Conservation (phyloP, 2,113 vertebrate species). For the Rafetus swinhoei region DNA sequence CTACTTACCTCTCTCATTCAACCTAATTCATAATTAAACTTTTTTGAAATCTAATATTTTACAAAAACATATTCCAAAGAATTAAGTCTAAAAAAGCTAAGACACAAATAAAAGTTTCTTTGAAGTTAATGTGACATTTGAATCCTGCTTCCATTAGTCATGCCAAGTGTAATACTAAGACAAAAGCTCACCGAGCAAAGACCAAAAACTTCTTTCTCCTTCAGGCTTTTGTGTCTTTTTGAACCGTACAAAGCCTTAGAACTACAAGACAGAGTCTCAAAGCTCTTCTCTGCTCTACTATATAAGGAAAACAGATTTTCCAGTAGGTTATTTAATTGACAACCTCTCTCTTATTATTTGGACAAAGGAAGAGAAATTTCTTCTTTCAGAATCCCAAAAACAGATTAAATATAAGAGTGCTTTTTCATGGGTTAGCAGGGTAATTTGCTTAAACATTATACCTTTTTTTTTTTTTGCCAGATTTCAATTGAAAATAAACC, state of each 20-base stretch:
- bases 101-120: not conserved
- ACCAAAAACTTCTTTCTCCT: conserved; percentile 4
- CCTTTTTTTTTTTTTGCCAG: conserved; percentile 27
- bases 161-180: not conserved
- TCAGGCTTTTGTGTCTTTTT: not conserved
- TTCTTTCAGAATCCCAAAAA: conserved; percentile 44
- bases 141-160: not conserved
- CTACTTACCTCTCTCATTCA: not conserved
- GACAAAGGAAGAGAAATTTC: conserved; percentile 46
- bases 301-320: conserved; percentile 19
- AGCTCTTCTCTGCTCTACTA: not conserved
- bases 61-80: not conserved
- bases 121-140: not conserved
- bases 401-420: conserved; percentile 54
- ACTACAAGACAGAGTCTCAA: conserved; percentile 24
- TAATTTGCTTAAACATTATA: conserved; percentile 30
- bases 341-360: conserved; percentile 31
- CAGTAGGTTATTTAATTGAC: conserved; percentile 40
- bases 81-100: not conserved
- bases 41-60: not conserved
- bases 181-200: not conserved
- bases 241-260: not conserved
- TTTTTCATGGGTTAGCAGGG: conserved; percentile 29
- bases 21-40: not conserved
- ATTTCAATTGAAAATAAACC: conserved; percentile 61